Evolutionary conservation across 2,113 vertebrate species (phyloP).

Genomic region (Antigone vipio): DNA sequence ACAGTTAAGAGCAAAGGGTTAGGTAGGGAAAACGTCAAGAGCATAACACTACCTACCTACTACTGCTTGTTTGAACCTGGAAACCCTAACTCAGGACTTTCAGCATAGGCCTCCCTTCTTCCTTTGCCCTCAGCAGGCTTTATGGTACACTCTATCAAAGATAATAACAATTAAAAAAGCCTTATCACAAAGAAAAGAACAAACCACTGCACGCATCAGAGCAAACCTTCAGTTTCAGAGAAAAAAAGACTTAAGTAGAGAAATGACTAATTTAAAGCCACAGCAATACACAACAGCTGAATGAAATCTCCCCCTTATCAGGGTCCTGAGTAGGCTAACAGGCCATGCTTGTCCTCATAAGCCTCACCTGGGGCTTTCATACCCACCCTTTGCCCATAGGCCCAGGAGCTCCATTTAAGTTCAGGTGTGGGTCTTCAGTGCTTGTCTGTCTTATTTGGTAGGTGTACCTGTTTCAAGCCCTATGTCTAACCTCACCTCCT

Average conservation of each 20-base stretch:
- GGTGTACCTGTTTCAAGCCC: fast-evolving
- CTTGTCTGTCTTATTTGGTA: fast-evolving
- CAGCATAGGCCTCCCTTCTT: fast-evolving
- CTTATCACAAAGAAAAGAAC: background rate
- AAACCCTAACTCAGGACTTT: background rate
- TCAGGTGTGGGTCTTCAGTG: fast-evolving
- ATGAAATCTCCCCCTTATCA: background rate
- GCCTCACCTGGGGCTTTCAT: background rate
- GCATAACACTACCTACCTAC: background rate
- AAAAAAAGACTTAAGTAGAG: fast-evolving
- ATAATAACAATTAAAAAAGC: background rate
- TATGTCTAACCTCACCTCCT: fast-evolving
- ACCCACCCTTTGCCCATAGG: background rate
- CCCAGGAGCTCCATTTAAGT: background rate
- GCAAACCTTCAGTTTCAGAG: too few species aligned
- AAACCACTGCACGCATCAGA: background rate
- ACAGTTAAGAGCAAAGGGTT: background rate
- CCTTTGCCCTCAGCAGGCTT: background rate
- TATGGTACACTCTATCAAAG: fast-evolving
- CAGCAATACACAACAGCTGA: background rate
- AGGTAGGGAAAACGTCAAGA: background rate
- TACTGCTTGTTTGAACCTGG: background rate
- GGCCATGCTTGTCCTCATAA: background rate
- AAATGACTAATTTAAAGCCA: background rate
- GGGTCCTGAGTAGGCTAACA: background rate